Conservation (phyloP, 2,113 vertebrate species). For the Grammomys surdaster region DNA sequence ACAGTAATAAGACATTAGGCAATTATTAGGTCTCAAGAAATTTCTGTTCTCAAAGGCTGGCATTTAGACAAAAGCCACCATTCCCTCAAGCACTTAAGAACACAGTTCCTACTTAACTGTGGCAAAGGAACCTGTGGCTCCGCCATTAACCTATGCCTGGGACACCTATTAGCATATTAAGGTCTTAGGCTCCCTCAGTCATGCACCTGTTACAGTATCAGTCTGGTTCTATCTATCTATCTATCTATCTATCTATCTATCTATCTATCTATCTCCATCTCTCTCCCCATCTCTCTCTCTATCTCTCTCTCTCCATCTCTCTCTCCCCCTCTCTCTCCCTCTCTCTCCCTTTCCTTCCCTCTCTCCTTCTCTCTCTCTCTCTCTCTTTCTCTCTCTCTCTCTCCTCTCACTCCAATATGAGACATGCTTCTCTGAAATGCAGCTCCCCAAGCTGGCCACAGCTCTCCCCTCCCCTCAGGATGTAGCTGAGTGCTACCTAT, state of each 20-base stretch:
- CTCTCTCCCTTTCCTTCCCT: too few relatives aligned
- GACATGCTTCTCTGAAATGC: neutral
- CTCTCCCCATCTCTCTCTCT: too few relatives aligned
- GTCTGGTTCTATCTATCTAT: neutral
- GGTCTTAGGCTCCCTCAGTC: neutral
- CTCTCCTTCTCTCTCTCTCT: neutral
- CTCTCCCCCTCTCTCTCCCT: too few relatives aligned
- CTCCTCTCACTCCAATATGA: neutral
- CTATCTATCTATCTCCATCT: too few relatives aligned
- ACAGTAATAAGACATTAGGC: neutral
- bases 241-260: too few relatives aligned
- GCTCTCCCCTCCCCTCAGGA: neutral
- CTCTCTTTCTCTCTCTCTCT: neutral
- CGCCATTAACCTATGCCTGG: neutral
- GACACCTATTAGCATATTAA: neutral
- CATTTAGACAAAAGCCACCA: neutral
- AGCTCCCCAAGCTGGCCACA: neutral
- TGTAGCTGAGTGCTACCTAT: neutral
- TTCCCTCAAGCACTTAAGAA: neutral
- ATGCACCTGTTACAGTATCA: neutral
- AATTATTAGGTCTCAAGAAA: neutral
- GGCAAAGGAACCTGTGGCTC: neutral
- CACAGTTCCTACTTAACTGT: neutral
- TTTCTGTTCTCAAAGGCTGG: neutral
- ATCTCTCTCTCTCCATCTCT: neutral